A percentile compares a stretch with the other conserved stretches of the same genome.
phyloP scores from a whole-genome alignment of 1,140 invertebrate genomes.

The Drosophila seguyi region DNA sequence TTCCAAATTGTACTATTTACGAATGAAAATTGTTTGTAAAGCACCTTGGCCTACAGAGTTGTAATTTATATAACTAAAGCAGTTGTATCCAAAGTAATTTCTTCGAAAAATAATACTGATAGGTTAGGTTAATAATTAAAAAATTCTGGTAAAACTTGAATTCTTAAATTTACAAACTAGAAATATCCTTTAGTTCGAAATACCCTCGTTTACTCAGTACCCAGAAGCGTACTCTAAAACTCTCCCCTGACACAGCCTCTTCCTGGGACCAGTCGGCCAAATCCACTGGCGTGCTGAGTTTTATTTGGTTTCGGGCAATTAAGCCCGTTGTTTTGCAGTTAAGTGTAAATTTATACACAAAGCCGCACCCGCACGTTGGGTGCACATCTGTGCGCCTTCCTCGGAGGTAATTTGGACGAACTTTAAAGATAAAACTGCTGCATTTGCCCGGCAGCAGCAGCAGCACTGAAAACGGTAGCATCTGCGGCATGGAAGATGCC shows the following conservation, averaged over 20 bases:
- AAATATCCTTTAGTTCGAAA: neutral
- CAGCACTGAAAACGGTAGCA: constrained; percentile 30
- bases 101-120: too few species aligned
- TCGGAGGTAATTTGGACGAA: constrained; percentile 38
- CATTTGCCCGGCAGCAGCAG: constrained; percentile 6
- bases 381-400: constrained; percentile 41
- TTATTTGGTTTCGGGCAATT: constrained; percentile 78
- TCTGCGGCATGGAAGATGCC: constrained; percentile 28
- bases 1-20: neutral
- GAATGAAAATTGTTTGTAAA: neutral
- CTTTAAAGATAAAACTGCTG: constrained; percentile 53
- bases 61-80: too few species aligned
- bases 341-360: constrained; percentile 67
- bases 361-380: constrained; percentile 32
- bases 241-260: constrained; percentile 5
- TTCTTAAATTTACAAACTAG: neutral
- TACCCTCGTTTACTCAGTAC: constrained; percentile 1
- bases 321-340: constrained; percentile 76
- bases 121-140: too few species aligned
- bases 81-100: neutral
- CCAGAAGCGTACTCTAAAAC: neutral
- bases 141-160: neutral
- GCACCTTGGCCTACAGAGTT: too few species aligned
- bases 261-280: constrained; percentile 17
- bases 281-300: constrained; percentile 52